A percentile compares a stretch with the other conserved stretches of the same genome.
phyloP scores from a whole-genome alignment of 2,113 vertebrate genomes.

The Neopipo cinnamomea region DNA sequence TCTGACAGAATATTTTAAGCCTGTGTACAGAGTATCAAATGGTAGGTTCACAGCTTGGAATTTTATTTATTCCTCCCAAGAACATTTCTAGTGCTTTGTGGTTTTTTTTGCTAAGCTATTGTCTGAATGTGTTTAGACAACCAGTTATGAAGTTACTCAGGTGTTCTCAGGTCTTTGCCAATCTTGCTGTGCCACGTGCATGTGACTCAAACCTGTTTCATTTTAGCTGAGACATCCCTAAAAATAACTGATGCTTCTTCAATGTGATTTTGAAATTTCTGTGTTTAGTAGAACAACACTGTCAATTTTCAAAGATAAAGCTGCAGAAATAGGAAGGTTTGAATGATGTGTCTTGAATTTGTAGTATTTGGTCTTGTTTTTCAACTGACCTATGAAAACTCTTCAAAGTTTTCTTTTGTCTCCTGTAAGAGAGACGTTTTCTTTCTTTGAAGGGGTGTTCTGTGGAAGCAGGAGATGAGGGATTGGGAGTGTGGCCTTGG shows the following conservation, averaged over 20 bases:
- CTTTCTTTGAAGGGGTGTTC: not conserved
- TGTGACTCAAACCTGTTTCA: not conserved
- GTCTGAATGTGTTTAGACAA: not conserved
- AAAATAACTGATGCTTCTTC: not conserved
- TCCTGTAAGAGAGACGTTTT: not conserved
- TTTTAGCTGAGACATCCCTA: not conserved
- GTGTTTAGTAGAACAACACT: not conserved
- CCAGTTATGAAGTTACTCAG: not conserved
- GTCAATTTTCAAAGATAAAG: not conserved
- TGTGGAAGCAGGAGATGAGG: not conserved
- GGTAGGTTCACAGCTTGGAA: not conserved
- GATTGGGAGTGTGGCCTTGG: rapidly evolving
- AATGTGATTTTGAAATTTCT: not conserved
- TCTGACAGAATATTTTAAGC: not conserved
- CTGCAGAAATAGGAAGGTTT: not conserved
- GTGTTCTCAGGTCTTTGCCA: not conserved
- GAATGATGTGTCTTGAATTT: not conserved
- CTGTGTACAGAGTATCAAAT: not conserved
- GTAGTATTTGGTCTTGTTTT: not conserved
- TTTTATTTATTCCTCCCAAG: not conserved
- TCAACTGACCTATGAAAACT: not conserved
- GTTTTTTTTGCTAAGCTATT: not conserved
- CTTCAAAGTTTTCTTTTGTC: not conserved
- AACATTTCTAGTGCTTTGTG: not conserved
- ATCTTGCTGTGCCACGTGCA: not conserved